phyloP scores from a whole-genome alignment of 2,113 vertebrate genomes.

The Phyllostomus hastatus region DNA sequence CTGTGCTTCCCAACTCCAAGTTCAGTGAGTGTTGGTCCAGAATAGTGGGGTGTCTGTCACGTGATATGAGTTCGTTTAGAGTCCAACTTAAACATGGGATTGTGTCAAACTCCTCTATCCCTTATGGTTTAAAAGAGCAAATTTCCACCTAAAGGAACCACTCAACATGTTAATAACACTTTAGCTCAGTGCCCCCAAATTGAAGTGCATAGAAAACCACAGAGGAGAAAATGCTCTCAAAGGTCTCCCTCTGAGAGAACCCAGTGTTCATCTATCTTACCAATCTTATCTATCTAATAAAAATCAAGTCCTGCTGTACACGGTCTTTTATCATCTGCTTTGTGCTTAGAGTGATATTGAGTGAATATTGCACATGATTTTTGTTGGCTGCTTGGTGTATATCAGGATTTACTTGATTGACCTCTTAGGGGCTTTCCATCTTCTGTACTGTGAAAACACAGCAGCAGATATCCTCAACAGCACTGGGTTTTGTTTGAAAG shows the following conservation, averaged over 20 bases:
- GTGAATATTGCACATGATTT: not conserved
- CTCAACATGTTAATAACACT: not conserved
- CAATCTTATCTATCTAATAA: not conserved
- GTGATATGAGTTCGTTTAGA: not conserved
- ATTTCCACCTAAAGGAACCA: not conserved
- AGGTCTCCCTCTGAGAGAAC: not conserved
- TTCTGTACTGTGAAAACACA: not conserved
- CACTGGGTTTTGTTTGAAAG: not conserved
- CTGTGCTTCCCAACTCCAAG: not conserved
- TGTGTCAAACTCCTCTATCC: not conserved
- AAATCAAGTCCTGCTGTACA: not conserved
- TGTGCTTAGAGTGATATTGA: not conserved
- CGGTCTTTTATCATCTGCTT: not conserved
- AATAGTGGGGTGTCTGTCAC: rapidly evolving
- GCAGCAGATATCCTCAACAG: not conserved
- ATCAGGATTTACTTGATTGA: not conserved
- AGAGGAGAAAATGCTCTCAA: not conserved
- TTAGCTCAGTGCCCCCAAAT: not conserved
- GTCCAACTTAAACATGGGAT: not conserved
- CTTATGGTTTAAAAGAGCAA: not conserved
- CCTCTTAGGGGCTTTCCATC: not conserved
- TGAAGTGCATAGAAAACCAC: not conserved
- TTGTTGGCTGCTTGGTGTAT: not conserved
- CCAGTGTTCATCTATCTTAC: not conserved
- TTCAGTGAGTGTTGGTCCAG: not conserved